Base-by-base conservation (phyloP, 2,797 vertebrate species). In the Cottoperca gobio region DNA sequence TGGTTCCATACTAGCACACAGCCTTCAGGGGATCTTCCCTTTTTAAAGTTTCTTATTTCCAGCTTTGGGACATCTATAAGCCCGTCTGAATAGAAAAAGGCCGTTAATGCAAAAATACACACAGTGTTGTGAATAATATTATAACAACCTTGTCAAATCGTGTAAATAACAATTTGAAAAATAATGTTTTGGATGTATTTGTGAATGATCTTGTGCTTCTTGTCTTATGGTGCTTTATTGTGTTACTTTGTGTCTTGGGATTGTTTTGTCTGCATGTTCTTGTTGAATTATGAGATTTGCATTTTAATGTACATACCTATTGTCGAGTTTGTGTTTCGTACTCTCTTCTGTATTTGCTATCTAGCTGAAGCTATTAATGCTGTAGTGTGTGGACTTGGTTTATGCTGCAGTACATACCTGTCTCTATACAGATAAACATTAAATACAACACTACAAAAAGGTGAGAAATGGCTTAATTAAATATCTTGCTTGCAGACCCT, bases 31-130 rank as follows among this genome's bases (percentile, higher is more conserved):
- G 39, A 39, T 11, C 1, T 9, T 46, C 50, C 12, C 14, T 14
- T 73, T 58, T 73, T 39, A 43, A 23, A 19, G 11, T 54, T 70
- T 79, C 48, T 33, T 50, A 12, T 48, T 53, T 39, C 28, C 17
- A 59, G 12, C 21, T 53, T 48, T 7, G 28, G 24, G 24, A n/a
- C 17, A 50, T 70, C 31, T 59, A 46, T 6, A 28, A 53, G 6
- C n/a, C 77, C 49, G n/a, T 70, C 33, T 54, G 16, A 39, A 69
- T 54, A 10, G 73, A 53, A 62, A 10, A 1, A 2, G 10, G 23
- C 26, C 65, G 3, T 13, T 46, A 31, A 49, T 50, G 37, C 13
- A 21, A 67, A n/a, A 58, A 54, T 17, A 53, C 33, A 28, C 28
- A 17, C 5, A 50, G n/a, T 33, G 39, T 7, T 39, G 5, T 59